Evolutionary conservation across 2,797 vertebrate genomes (phyloP).

Genomic region (Numenius phaeopus): DNA sequence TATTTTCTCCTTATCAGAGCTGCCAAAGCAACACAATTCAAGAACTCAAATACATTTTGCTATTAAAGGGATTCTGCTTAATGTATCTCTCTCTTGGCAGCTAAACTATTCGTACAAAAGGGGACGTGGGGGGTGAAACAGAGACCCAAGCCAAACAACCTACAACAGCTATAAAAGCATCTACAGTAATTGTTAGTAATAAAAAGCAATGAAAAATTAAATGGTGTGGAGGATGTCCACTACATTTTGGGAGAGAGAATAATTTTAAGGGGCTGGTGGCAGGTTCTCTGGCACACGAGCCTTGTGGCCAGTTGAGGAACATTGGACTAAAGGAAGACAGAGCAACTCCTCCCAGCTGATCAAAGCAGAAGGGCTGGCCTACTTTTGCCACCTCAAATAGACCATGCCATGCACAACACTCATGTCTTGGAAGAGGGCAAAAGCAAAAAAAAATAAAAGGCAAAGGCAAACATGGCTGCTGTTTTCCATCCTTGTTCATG

Average conservation of each 20-base stretch:
- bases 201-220: neutral
- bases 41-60: neutral
- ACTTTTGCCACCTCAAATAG: neutral
- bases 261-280: neutral
- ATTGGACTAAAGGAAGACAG: neutral
- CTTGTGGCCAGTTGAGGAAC: neutral
- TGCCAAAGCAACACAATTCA: neutral
- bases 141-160: neutral
- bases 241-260: neutral
- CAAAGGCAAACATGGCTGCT: fast-evolving
- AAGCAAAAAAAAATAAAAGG: neutral
- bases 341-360: neutral
- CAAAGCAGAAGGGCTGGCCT: neutral
- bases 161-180: neutral
- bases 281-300: neutral
- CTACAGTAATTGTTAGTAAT: neutral
- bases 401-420: neutral
- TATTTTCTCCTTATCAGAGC: slow-evolving; percentile 32
- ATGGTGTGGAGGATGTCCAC: neutral
- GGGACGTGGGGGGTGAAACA: neutral
- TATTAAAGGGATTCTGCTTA: neutral
- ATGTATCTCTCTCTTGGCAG: neutral
- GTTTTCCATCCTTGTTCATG: neutral
- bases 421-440: neutral
- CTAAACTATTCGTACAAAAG: neutral